Evolutionary conservation across 2,888 invertebrate genomes (phyloP).

Genomic region (Desoria tigrina): DNA sequence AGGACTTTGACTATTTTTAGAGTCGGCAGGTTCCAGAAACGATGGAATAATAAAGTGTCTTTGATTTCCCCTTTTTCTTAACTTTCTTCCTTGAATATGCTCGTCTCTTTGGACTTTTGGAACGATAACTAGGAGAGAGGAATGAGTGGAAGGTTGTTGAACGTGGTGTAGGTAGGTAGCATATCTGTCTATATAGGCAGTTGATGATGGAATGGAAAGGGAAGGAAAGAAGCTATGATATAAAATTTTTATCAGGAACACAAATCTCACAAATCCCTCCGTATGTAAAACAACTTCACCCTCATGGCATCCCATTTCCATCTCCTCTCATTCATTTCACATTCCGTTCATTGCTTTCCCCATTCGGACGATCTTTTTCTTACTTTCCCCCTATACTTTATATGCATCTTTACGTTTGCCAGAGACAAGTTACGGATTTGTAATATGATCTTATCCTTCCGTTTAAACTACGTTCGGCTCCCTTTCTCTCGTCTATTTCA

Average conservation of each 20-base stretch:
- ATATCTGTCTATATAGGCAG: background rate
- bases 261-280: constrained; percentile 26
- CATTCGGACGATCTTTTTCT: background rate
- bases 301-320: constrained; percentile 19
- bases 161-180: background rate
- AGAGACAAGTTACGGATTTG: constrained; percentile 25
- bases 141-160: background rate
- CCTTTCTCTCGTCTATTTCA: constrained; percentile 19
- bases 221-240: background rate
- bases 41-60: background rate
- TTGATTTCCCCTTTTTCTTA: background rate
- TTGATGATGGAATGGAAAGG: background rate
- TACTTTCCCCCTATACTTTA: background rate
- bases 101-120: background rate
- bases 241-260: constrained; percentile 13
- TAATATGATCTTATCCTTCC: constrained; percentile 30
- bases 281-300: constrained; percentile 31
- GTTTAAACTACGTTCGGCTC: too few species aligned
- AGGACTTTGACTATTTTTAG: too few species aligned
- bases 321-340: constrained; percentile 25
- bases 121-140: background rate
- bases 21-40: too few species aligned
- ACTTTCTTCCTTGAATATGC: background rate
- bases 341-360: constrained; percentile 23
- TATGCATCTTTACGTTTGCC: background rate